These are phyloP conservation scores for Brenthis hecate DNA, from an alignment of 2,888 invertebrate species.

Conservation along the genomic window DNA sequence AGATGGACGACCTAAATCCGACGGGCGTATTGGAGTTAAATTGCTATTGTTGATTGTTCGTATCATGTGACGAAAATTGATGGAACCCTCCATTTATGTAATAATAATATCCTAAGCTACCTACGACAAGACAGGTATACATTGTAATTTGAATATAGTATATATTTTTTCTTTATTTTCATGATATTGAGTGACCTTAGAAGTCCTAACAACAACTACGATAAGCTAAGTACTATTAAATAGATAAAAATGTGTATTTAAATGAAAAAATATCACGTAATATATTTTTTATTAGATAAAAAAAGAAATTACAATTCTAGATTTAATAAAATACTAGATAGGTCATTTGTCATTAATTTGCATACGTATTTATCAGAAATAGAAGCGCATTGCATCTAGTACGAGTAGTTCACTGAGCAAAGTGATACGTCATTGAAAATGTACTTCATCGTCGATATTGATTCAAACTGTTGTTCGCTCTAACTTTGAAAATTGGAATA, in stretches of 20 bases:
- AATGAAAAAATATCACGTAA: too few relatives aligned
- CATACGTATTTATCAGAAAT: slow-evolving; percentile 5
- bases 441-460: slow-evolving; percentile 21
- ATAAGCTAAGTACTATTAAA: too few relatives aligned
- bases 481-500: slow-evolving; percentile 7
- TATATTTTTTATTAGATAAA: too few relatives aligned
- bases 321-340: too few relatives aligned
- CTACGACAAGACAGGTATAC: neutral
- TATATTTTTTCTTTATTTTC: too few relatives aligned
- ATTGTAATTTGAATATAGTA: neutral
- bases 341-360: neutral
- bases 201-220: too few relatives aligned
- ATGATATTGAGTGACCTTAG: too few relatives aligned
- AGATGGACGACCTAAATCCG: slow-evolving; percentile 33
- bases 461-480: slow-evolving; percentile 8
- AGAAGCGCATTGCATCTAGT: slow-evolving; percentile 10
- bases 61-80: slow-evolving; percentile 29
- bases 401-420: slow-evolving; percentile 16
- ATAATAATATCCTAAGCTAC: too few relatives aligned
- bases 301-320: too few relatives aligned
- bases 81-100: slow-evolving; percentile 1
- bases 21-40: slow-evolving; percentile 31
- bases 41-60: slow-evolving; percentile 32
- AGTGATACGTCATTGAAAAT: slow-evolving; percentile 27
- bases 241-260: too few relatives aligned